These are phyloP conservation scores for Trichomalopsis sarcophagae DNA, from an alignment of 1,140 invertebrate species.

Conservation along the genomic window DNA sequence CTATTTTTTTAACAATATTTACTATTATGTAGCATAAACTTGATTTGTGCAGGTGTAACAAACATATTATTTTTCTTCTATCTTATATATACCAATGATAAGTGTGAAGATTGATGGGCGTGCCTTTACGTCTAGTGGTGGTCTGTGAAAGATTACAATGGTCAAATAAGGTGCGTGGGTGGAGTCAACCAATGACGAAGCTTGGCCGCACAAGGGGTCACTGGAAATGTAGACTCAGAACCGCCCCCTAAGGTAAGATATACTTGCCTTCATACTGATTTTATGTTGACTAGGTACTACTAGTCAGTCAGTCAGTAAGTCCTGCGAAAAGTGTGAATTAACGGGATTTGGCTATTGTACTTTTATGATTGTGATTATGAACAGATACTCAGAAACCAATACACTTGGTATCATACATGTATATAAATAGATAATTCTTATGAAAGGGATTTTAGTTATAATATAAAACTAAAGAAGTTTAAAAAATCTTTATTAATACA, in stretches of 20 bases:
- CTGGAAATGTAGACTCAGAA: not conserved
- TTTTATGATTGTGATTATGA: not conserved
- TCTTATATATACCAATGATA: too few species aligned
- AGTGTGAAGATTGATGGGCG: not conserved
- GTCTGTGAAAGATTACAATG: not conserved
- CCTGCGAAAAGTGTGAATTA: not conserved
- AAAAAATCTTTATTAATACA: too few species aligned
- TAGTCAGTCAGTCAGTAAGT: conserved; percentile 3
- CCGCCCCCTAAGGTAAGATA: not conserved
- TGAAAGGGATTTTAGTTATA: too few species aligned
- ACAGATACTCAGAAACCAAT: too few species aligned
- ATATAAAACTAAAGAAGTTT: too few species aligned
- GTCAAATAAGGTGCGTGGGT: not conserved
- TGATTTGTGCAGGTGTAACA: too few species aligned
- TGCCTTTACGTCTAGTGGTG: not conserved
- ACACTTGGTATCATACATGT: too few species aligned
- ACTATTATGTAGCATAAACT: too few species aligned
- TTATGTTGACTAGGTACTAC: not conserved
- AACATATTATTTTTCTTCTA: too few species aligned
- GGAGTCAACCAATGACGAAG: not conserved
- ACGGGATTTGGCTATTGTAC: not conserved
- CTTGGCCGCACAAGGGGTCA: not conserved
- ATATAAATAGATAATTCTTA: too few species aligned
- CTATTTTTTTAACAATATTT: too few species aligned
- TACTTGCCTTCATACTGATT: not conserved